Percentiles rank a stretch among this genome's conserved stretches.
Evolutionary conservation across 2,888 invertebrate species (phyloP).

Genomic region (Heliconius hortense): DNA sequence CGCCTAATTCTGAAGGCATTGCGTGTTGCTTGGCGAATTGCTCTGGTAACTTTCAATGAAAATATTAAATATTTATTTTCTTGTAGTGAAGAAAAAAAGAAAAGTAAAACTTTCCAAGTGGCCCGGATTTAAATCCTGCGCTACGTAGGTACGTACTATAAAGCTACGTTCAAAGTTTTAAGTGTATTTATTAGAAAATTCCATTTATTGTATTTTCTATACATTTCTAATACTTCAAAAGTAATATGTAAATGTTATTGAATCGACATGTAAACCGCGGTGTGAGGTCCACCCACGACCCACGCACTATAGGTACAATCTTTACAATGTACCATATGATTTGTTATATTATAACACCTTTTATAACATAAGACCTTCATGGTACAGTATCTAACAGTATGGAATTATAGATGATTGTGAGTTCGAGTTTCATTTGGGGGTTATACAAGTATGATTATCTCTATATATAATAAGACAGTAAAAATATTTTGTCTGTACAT

Average conservation of each 20-base stretch:
- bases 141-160: no score
- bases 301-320: neutral
- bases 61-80: no score
- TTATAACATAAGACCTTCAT: neutral
- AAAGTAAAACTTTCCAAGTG: no score
- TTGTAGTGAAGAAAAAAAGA: no score
- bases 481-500: no score
- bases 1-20: no score
- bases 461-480: no score
- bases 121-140: no score
- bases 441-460: no score
- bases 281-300: slow-evolving; percentile 28
- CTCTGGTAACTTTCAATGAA: no score
- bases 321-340: slow-evolving; percentile 21
- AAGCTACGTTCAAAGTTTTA: no score
- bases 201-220: neutral
- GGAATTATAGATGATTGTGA: neutral
- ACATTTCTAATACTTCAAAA: neutral
- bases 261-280: slow-evolving; percentile 19
- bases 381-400: neutral
- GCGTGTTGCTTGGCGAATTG: no score
- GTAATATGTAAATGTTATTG: neutral
- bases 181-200: neutral
- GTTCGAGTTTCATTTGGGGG: neutral
- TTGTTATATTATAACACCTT: slow-evolving; percentile 26